Evolutionary conservation across 1,140 invertebrate genomes (phyloP), one percentile per base, ranked within the genome.

Genomic region (Limonius californicus): DNA sequence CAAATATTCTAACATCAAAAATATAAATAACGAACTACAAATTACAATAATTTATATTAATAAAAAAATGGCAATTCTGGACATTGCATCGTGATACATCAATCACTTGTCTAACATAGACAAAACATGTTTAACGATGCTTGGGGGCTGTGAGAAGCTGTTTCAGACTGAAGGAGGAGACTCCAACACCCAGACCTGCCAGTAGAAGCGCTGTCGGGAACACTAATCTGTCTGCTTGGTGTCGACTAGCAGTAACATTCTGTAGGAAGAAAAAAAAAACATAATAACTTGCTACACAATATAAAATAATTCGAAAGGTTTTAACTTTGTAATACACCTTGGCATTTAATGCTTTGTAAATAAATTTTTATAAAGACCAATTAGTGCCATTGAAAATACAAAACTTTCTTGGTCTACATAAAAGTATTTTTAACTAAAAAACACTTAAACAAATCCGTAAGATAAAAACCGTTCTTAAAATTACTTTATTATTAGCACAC

Each of bases 161-260:
- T 64, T 76, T 77, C 20, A 77, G 53, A 57, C 77, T 77, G 65
- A 76, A 78, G 11, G 77, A 72, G 11, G 77, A 78, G 1, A 78
- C 62, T n/a, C 71, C 71, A 39, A 78, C 72, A 27, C 77, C 77
- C 53, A 77, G 59, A 30, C 68, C 71, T n/a, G 77, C 77, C 57
- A 78, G 61, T 16, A 77, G 50, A 45, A 77, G 64, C 1, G 77
- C 77, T 12, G 72, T 70, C 20, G 72, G 71, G 27, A 71, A 70
- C 6, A 76, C 73, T 57, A 78, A 62, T 59, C 68, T 74, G 57
- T 76, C 76, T 18, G 62, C 42, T 14, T 62, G 64, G 20, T 55
- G 60, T 32, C 65, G 21, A 0, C 64, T 64, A 20, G 70, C 59
- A 20, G 68, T 62, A 9, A 65, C 72, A 74, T 75, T 73, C 72